These are phyloP conservation scores for Saturnia japonica DNA, from an alignment of 2,888 invertebrate species.

Conservation along the genomic window DNA sequence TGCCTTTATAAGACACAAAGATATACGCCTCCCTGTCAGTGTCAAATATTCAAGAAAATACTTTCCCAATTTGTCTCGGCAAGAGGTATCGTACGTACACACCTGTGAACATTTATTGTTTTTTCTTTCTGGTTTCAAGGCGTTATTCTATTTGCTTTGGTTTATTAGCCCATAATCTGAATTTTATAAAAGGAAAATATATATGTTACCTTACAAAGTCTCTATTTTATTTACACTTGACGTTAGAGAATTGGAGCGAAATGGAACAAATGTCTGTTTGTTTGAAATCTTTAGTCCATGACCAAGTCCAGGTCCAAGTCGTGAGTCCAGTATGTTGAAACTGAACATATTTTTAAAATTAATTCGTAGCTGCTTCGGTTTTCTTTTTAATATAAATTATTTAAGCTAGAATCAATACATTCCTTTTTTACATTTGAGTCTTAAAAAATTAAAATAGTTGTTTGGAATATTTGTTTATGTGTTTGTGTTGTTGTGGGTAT, in stretches of 20 bases:
- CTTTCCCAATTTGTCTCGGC: background rate
- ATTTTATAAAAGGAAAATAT: background rate
- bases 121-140: background rate
- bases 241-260: background rate
- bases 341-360: too few species aligned
- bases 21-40: background rate
- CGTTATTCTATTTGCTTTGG: background rate
- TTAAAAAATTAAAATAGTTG: too few species aligned
- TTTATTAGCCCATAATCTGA: slow-evolving; percentile 10
- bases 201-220: background rate
- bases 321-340: too few species aligned
- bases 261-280: too few species aligned
- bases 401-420: too few species aligned
- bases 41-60: slow-evolving; percentile 11
- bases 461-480: too few species aligned
- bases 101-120: slow-evolving; percentile 10
- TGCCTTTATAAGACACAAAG: background rate
- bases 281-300: too few species aligned
- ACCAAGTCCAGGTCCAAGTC: too few species aligned
- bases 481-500: too few species aligned
- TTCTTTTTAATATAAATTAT: too few species aligned
- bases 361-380: too few species aligned
- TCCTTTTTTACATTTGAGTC: too few species aligned
- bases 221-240: background rate
- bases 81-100: background rate